These are phyloP conservation scores for Yponomeuta plumbellus DNA, from an alignment of 2,888 invertebrate species.

Conservation along the genomic window DNA sequence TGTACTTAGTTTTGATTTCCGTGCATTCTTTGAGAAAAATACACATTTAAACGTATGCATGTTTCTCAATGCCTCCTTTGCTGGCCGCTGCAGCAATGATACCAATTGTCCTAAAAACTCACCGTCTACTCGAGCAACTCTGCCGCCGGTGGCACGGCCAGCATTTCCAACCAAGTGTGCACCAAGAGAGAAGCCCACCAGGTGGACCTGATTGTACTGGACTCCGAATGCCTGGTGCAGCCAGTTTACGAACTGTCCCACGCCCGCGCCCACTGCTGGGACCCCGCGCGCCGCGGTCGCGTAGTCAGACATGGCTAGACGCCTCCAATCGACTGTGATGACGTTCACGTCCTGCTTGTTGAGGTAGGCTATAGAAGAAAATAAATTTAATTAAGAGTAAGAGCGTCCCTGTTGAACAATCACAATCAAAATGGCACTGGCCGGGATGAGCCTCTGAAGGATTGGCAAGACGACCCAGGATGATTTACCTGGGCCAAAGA, in stretches of 20 bases:
- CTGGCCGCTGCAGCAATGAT: no score
- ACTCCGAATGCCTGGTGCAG: constrained; percentile 42
- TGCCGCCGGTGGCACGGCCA: constrained; percentile 49
- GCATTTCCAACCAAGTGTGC: constrained; percentile 38
- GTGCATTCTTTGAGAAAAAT: no score
- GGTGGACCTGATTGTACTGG: constrained; percentile 36
- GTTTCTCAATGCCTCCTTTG: no score
- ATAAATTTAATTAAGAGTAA: not conserved
- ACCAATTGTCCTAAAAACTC: no score
- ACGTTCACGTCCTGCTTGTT: constrained; percentile 48
- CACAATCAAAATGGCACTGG: not conserved
- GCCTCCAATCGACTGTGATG: constrained; percentile 58
- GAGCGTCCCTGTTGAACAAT: not conserved
- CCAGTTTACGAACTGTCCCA: constrained; percentile 58
- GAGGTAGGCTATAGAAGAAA: constrained; percentile 37
- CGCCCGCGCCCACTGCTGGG: constrained; percentile 50
- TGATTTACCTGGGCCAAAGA: no score
- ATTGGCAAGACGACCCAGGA: no score
- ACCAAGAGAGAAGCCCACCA: constrained; percentile 28
- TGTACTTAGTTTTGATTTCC: no score
- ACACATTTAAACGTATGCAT: no score
- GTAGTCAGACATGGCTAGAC: constrained; percentile 43
- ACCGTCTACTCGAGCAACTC: constrained; percentile 58
- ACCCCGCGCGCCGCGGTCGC: constrained; percentile 46
- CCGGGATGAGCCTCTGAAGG: not conserved